These are phyloP conservation scores for Eidolon dupreanum DNA, from an alignment of 2,797 vertebrate species.

Conservation along the genomic window DNA sequence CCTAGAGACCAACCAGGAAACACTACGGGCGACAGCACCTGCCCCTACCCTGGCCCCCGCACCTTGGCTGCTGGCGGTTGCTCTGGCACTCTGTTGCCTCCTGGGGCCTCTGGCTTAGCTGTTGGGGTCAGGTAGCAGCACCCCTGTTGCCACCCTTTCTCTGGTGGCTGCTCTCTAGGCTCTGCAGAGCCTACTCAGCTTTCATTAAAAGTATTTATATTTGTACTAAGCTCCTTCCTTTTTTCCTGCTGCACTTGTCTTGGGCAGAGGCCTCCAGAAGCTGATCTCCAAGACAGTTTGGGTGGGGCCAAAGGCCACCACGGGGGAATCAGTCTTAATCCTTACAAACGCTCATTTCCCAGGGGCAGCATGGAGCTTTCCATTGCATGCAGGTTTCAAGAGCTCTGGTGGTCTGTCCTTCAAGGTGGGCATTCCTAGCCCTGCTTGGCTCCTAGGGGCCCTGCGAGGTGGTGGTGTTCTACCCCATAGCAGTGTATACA, in stretches of 20 bases:
- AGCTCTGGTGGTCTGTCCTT: not conserved
- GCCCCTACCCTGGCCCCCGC: not conserved
- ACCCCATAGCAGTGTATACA: no score
- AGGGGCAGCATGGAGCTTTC: conserved; percentile 47
- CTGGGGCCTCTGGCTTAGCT: conserved; percentile 81
- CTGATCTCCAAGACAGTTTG: not conserved
- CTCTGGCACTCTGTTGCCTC: conserved; percentile 75
- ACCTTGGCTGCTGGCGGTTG: conserved; percentile 55
- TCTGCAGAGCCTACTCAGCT: not conserved
- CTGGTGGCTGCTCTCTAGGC: not conserved
- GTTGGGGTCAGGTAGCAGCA: not conserved
- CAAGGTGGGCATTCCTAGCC: not conserved
- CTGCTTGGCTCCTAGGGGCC: not conserved
- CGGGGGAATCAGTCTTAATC: conserved; percentile 44
- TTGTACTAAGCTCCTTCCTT: conserved; percentile 67
- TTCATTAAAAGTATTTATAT: conserved; percentile 80
- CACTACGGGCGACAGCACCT: conserved; percentile 86
- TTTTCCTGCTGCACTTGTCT: not conserved
- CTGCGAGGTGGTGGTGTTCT: not conserved
- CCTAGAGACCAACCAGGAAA: conserved; percentile 93
- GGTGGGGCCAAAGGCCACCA: not conserved
- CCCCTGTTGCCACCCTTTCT: not conserved
- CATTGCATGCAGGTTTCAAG: conserved; percentile 30
- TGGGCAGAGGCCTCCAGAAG: conserved; percentile 11
- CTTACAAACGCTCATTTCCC: conserved; percentile 50